A percentile compares a stretch with the other conserved stretches of the same genome.
Evolutionary conservation across 2,113 vertebrate species (phyloP).

Genomic region (Gasterosteus nipponicus): DNA sequence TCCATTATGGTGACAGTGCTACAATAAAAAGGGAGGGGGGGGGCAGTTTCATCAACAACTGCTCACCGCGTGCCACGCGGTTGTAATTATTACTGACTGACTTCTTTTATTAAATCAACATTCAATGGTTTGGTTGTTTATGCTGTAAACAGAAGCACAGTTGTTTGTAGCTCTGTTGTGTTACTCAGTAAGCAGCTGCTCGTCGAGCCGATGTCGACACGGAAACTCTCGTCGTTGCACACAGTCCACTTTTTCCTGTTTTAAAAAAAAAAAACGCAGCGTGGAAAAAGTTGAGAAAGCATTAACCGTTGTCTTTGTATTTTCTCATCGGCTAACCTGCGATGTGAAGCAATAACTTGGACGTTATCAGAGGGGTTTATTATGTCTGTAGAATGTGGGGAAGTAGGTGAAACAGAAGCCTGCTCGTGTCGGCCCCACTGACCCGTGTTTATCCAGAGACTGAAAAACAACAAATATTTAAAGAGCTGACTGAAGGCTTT

Average conservation of each 20-base stretch:
- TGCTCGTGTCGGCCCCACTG: constrained; percentile 23
- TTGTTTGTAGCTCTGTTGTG: background rate
- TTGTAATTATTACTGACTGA: constrained; percentile 15
- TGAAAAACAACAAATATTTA: constrained; percentile 54
- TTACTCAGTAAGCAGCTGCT: constrained; percentile 9
- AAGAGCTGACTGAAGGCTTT: constrained; percentile 30
- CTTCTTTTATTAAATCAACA: background rate
- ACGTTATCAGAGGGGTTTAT: constrained; percentile 47
- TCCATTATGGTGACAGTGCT: background rate
- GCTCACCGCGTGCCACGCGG: background rate
- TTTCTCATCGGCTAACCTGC: constrained; percentile 22
- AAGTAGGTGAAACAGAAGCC: constrained; percentile 45
- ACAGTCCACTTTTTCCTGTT: constrained; percentile 11
- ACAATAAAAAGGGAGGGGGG: background rate
- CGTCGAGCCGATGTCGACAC: background rate
- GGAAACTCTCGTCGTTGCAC: constrained; percentile 4
- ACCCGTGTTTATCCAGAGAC: constrained; percentile 40
- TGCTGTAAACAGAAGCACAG: background rate
- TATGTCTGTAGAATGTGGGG: constrained; percentile 48
- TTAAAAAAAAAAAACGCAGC: background rate
- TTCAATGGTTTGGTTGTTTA: constrained; percentile 7
- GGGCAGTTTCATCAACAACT: background rate
- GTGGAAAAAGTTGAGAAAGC: constrained; percentile 2
- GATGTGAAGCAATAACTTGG: constrained; percentile 29
- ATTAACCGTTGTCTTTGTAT: constrained; percentile 23